Base-by-base conservation (phyloP, 2,113 vertebrate species). In the Apteryx owenii region DNA sequence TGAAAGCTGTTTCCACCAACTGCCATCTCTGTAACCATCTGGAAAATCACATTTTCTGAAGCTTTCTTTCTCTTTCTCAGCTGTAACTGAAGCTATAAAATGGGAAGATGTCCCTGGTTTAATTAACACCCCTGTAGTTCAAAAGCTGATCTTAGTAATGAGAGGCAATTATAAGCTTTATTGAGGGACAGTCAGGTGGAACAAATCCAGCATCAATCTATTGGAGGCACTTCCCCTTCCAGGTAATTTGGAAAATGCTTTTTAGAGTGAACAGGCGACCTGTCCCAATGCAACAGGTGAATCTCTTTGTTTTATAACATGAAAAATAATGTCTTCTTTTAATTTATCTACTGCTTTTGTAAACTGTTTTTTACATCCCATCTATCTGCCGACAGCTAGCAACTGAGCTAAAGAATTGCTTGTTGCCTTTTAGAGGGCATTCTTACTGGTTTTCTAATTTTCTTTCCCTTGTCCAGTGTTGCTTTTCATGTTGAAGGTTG, bases 41-140 rank as follows among this genome's bases (percentile, higher is more conserved):
- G 95, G 95, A 96, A 97, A 96, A 97, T 93, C 93, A 86, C 88
- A 90, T 97, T 97, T 97, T 95, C 82, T 81, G 89, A 91, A 90
- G 79, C 46, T 93, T 94, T 90, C 72, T 42, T 95, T 91, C 82
- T 93, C 88, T 96, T 90, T 93, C 91, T 97, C 91, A 95, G 93
- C 91, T 96, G 93, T 96, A 97, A 95, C 95, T 97, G 94, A 95
- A 91, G 51, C 93, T 96, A 76, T 96, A 91, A 97, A 96, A 93
- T 94, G 75, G 82, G 51, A 96, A 93, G 91, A 95, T 21, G 1
- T 96, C 91, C 69, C 85, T 93, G 76, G 60, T 97, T 97, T 97
- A 96, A 97, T 97, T 96, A 96, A 97, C 88, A 94, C 80, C 89
- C 91, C 88, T 90, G 88, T 96, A 95, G 96, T 96, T 97, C 93